phyloP scores from a whole-genome alignment of 2,888 invertebrate species.

The Hirtodrosophila cameraria region DNA sequence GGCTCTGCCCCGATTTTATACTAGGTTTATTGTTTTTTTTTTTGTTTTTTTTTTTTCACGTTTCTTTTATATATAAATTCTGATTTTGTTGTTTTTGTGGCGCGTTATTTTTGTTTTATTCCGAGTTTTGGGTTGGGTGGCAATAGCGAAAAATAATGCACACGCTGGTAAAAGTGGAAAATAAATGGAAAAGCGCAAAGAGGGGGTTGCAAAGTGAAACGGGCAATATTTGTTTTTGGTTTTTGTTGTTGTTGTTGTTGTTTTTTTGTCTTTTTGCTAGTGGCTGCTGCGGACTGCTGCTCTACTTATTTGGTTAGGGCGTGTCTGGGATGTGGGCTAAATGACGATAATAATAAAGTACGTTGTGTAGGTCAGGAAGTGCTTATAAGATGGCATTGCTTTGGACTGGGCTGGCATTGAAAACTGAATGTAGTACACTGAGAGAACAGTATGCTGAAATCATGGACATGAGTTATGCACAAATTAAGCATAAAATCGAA shows the following conservation, averaged over 20 bases:
- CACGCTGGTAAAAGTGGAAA: conserved; percentile 10
- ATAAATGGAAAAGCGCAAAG: conserved; percentile 3
- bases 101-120: conserved; percentile 38
- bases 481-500: no score
- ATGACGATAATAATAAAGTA: conserved; percentile 8
- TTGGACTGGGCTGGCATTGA: no score
- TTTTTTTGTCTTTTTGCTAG: no score
- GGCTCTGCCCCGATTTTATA: conserved; percentile 75
- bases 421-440: no score
- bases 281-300: not conserved
- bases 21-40: conserved; percentile 55
- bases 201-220: conserved; percentile 8
- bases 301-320: conserved; percentile 25
- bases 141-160: conserved; percentile 26
- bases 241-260: no score
- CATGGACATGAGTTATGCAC: no score
- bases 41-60: conserved; percentile 1
- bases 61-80: no score
- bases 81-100: conserved; percentile 22
- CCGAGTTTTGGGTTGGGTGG: conserved; percentile 29
- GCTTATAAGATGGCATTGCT: conserved; percentile 11
- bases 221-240: not conserved
- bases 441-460: no score
- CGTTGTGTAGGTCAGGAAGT: conserved; percentile 41
- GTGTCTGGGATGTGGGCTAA: conserved; percentile 29